A percentile compares a stretch with the other conserved stretches of the same genome.
These are phyloP conservation scores for Galagoides demidoff DNA, from an alignment of 2,797 vertebrate genomes.

Conservation along the genomic window DNA sequence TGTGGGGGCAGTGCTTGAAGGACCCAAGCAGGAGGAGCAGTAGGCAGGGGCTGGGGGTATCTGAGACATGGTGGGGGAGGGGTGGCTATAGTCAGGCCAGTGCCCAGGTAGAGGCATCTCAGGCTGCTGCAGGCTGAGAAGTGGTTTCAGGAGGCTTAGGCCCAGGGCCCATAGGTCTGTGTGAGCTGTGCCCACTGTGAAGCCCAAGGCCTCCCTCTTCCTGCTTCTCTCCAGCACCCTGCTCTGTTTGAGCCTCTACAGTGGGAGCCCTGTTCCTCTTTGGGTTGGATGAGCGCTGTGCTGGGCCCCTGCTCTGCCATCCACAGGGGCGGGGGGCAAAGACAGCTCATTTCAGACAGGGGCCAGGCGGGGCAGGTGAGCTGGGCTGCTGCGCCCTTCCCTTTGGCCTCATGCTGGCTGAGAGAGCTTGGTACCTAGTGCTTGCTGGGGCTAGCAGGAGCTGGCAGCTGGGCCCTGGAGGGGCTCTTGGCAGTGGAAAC, in stretches of 20 bases:
- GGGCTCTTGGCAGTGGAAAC: background rate
- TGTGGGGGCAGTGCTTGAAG: background rate
- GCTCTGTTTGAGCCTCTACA: too few species aligned
- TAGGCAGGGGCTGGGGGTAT: background rate
- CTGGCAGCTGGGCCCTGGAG: background rate
- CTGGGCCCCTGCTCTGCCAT: background rate
- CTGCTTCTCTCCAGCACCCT: background rate
- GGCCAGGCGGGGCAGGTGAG: background rate
- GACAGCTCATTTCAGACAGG: background rate
- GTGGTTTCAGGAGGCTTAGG: background rate
- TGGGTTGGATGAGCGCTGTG: accelerated
- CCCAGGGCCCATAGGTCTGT: background rate
- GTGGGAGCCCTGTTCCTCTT: background rate
- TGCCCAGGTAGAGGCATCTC: accelerated
- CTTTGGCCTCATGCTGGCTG: background rate
- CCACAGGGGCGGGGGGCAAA: too few species aligned
- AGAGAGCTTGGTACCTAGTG: background rate
- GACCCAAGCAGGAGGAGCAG: background rate
- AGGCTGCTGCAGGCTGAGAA: background rate
- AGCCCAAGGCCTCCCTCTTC: background rate
- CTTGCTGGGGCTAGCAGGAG: too few species aligned
- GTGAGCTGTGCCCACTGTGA: background rate
- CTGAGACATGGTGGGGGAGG: background rate
- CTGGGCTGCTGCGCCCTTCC: background rate
- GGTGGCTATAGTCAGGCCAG: background rate